Evolutionary conservation across 2,113 vertebrate genomes (phyloP), one percentile per base, ranked within the genome.

Genomic region (Neolamprologus toae): DNA sequence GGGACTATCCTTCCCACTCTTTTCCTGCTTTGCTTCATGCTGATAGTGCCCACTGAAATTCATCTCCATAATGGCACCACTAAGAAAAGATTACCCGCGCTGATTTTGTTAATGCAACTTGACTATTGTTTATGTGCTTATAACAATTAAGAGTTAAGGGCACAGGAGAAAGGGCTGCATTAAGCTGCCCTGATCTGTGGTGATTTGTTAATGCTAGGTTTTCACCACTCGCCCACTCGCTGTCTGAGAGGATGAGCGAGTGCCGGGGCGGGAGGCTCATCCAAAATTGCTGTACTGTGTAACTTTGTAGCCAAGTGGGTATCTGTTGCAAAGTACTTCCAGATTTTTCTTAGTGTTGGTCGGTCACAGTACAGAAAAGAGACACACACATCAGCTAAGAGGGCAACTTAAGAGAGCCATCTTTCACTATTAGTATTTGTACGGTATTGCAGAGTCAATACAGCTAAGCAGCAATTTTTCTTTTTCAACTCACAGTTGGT

Each of bases 91-190:
- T 94, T 90, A 92, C 49, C 85, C 53, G 5, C 63, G 71, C 57
- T 78, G 79, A 94, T 93, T 94, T 87, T 76, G 89, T 88, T 93
- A 95, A 95, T 94, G 92, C 81, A 91, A 84, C 87, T 51, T 82
- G 84, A 92, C 87, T 68, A 87, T 88, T 84, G 82, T 94, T 92
- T 92, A 86, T 90, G 57, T 78, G 88, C 79, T 93, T 7, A 63
- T 19, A 45, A 90, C 92, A 94, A 95, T 94, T 93, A 93, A 92
- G 89, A 85, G 84, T 59, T 86, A 81, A 91, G 86, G 83, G 87
- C 84, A 80, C 76, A 61, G 66, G 49, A 73, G 45, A 19, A 54
- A 33, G 79, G 37, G 76, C 84, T 88, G 86, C 84, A 53, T 83
- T 71, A 87, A 83, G 86, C 87, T 49, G 53, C 26, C 21, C 80